Evolutionary conservation across 2,113 vertebrate genomes (phyloP).

Genomic region (Tragelaphus buxtoni): DNA sequence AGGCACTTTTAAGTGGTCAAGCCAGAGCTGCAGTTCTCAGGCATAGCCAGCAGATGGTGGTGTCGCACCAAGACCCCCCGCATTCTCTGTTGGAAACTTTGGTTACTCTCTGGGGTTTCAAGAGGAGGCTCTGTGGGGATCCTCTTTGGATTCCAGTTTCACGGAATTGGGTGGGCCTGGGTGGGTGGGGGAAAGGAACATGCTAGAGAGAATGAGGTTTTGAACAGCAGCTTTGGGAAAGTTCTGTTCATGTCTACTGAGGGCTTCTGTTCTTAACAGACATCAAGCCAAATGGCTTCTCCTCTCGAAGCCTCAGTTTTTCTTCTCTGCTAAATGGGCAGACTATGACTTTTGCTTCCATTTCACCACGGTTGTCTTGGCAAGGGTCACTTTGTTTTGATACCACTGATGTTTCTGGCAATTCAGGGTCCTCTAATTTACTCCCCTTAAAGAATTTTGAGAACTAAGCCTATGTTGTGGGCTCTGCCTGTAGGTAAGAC

Average conservation of each 20-base stretch:
- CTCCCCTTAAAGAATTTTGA: not conserved
- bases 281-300: not conserved
- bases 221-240: not conserved
- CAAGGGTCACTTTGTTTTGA: not conserved
- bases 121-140: not conserved
- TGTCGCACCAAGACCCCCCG: constrained; percentile 24
- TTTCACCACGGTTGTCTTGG: not conserved
- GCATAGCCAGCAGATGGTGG: constrained; percentile 67
- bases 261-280: not conserved
- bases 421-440: fast-evolving
- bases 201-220: not conserved
- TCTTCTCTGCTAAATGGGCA: not conserved
- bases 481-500: not conserved
- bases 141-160: not conserved
- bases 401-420: not conserved
- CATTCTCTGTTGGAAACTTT: not conserved
- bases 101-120: fast-evolving
- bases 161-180: not conserved
- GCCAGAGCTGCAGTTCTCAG: not conserved
- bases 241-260: not conserved
- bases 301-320: not conserved
- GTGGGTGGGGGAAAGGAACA: no score
- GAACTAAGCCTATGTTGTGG: not conserved
- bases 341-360: not conserved
- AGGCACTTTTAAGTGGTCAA: not conserved